Base-by-base conservation (phyloP, 2,113 vertebrate species). In the Triplophysa dalaica region DNA sequence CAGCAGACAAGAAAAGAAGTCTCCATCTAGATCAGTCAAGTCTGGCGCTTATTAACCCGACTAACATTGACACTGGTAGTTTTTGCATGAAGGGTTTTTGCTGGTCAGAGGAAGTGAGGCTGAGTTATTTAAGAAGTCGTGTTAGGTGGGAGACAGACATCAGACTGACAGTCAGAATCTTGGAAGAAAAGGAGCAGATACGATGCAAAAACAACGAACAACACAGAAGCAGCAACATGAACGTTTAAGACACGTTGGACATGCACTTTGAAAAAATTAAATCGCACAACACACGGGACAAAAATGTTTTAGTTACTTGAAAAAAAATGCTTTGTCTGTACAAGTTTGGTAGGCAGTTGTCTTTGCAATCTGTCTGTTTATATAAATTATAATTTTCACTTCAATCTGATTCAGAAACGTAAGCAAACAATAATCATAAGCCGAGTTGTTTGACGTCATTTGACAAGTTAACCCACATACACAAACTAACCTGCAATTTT, bases 1-100 rank as follows among this genome's bases (percentile, higher is more conserved):
- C 88, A 90, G 92, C 93, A 94, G 93, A 93, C 93, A 94, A 94
- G 92, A 92, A 88, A 93, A 91, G 91, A 92, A 84, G 81, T 70
- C 85, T 87, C 83, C 77, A 87, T 89, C 91, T 87, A 88, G 86
- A 88, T 88, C 89, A 82, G 81, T 70, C 78, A 87, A 85, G 85
- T 83, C 88, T 87, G 83, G 80, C 79, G 73, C 80, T 73, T 80
- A 77, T 74, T 88, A 87, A 90, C 84, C 75, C 84, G 63, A 83
- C 85, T 83, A 81, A 84, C 81, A 70, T 83, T 86, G 74, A 50
- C 82, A 81, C 86, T 89, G 90, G 90, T 89, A 91, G 84, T 91
- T 91, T 93, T 92, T 92, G 91, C 91, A 93, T 93, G 89, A 92
- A 67, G 85, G 82, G 80, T 89, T 85, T 52, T 90, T 88, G 68